Percentiles rank a stretch among this genome's conserved stretches.
phyloP scores from a whole-genome alignment of 2,797 vertebrate species.

The Manis pentadactyla region DNA sequence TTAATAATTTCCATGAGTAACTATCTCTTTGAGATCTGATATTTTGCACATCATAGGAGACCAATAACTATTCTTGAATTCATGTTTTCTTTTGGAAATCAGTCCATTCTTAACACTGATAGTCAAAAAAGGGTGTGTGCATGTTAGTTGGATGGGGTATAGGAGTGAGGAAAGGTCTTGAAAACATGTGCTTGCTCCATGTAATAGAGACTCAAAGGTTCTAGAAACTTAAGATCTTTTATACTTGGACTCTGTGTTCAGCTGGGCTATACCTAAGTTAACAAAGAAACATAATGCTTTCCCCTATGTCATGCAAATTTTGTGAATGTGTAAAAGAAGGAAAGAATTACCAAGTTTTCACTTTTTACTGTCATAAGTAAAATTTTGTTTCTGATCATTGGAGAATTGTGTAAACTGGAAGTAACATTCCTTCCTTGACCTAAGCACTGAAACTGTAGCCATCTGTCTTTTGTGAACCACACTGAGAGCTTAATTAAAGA shows the following conservation, averaged over 20 bases:
- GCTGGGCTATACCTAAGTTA: background rate
- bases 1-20: background rate
- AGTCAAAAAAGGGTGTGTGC: background rate
- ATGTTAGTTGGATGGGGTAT: background rate
- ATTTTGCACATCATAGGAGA: background rate
- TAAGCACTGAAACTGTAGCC: constrained; percentile 66
- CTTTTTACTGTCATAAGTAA: background rate
- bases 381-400: background rate
- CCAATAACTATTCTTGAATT: background rate
- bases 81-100: background rate
- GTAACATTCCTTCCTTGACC: background rate
- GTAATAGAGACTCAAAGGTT: background rate
- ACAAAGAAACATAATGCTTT: background rate
- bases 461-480: constrained; percentile 88
- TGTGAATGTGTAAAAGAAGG: background rate
- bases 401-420: constrained; percentile 4
- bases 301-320: background rate
- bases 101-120: background rate
- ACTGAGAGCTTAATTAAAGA: constrained; percentile 90
- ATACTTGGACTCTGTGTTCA: background rate
- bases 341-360: background rate
- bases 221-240: background rate
- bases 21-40: background rate
- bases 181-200: background rate
- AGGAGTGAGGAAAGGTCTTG: background rate